These are phyloP conservation scores for Pardosa pseudoannulata DNA, from an alignment of 2,888 invertebrate species.

Conservation along the genomic window DNA sequence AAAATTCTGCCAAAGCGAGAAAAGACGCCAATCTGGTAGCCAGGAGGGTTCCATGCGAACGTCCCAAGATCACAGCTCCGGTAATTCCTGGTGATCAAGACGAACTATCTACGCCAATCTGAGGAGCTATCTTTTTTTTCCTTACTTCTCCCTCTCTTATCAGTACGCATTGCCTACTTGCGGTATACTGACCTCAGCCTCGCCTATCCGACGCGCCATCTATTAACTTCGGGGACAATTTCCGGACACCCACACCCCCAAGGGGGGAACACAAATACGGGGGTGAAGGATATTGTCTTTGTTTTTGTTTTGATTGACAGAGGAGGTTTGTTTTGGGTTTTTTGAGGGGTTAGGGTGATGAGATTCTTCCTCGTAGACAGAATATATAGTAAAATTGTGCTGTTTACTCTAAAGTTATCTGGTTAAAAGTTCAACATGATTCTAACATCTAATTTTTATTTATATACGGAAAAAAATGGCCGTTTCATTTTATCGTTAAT, in stretches of 20 bases:
- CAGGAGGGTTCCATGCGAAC: background rate
- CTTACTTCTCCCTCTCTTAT: conserved; percentile 31
- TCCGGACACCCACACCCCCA: conserved; percentile 59
- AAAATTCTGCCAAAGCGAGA: too few species aligned
- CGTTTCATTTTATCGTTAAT: too few species aligned
- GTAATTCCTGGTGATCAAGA: conserved; percentile 72
- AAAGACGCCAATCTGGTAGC: conserved; percentile 23
- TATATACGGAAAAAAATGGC: too few species aligned
- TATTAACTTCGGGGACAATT: conserved; percentile 71
- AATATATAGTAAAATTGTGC: too few species aligned
- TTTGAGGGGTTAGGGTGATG: conserved; percentile 5
- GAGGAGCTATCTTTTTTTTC: conserved; percentile 43
- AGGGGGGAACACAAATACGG: background rate
- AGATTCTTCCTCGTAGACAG: conserved; percentile 4
- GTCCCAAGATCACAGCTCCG: conserved; percentile 65
- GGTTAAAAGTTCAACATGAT: too few species aligned
- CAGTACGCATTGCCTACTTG: conserved; percentile 66
- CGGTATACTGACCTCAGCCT: conserved; percentile 56
- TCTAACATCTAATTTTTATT: too few species aligned
- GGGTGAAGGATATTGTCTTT: conserved; percentile 8
- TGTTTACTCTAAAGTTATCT: too few species aligned
- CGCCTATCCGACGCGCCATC: conserved; percentile 68
- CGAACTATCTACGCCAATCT: conserved; percentile 68
- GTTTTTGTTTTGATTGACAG: conserved; percentile 53
- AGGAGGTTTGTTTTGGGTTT: conserved; percentile 45